phyloP scores from a whole-genome alignment of 1,140 invertebrate genomes.

The Drosophila bifasciata region DNA sequence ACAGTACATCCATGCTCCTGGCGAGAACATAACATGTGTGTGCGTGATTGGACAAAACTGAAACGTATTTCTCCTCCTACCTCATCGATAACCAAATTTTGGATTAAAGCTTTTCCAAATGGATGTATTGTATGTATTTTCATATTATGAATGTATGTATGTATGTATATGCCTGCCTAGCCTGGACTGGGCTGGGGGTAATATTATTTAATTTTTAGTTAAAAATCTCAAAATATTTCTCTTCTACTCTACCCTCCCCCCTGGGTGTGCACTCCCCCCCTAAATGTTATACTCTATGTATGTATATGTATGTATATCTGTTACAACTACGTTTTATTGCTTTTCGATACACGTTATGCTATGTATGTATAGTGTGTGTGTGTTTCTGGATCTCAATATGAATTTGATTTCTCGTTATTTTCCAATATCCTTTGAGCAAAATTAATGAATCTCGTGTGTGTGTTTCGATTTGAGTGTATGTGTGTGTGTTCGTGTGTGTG shows the following conservation, averaged over 20 bases:
- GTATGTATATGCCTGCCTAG: constrained; percentile 17
- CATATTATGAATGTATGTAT: constrained; percentile 29
- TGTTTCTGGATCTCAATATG: constrained; percentile 66
- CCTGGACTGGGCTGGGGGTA: neutral
- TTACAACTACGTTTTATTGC: constrained; percentile 83
- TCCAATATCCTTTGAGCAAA: constrained; percentile 64
- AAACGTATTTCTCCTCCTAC: constrained; percentile 33
- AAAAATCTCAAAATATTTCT: constrained; percentile 31
- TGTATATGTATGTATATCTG: constrained; percentile 41
- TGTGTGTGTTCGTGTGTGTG: constrained; percentile 36
- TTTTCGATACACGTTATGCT: constrained; percentile 82
- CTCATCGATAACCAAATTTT: constrained; percentile 60
- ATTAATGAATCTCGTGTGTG: constrained; percentile 54
- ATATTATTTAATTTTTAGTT: constrained; percentile 10
- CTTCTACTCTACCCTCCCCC: neutral
- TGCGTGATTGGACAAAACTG: constrained; percentile 60
- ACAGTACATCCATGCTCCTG: constrained; percentile 65
- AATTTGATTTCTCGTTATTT: constrained; percentile 45
- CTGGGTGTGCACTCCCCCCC: neutral
- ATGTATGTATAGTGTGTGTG: too few relatives aligned
- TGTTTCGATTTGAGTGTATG: neutral
- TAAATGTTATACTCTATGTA: constrained; percentile 37
- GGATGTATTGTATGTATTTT: constrained; percentile 16
- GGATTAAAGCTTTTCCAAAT: constrained; percentile 70
- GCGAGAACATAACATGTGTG: constrained; percentile 40